Conservation (phyloP, 2,797 vertebrate species). For the Pristis pectinata region DNA sequence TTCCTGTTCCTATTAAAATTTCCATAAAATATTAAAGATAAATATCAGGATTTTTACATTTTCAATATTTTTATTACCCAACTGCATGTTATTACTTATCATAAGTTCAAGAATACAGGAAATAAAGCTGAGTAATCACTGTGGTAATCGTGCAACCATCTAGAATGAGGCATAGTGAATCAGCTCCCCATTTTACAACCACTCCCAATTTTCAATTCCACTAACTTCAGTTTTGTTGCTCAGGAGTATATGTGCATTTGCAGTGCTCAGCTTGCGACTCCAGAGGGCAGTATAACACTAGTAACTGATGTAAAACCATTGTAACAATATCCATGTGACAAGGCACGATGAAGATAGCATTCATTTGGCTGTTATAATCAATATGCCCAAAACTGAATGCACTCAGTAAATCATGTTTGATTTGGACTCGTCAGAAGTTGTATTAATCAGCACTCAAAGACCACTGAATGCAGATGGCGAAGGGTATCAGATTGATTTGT, state of each 20-base stretch:
- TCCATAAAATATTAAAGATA: neutral
- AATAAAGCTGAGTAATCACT: neutral
- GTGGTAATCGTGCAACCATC: neutral
- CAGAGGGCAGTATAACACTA: neutral
- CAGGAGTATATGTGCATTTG: neutral
- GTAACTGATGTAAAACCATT: neutral
- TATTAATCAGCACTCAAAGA: constrained; percentile 12
- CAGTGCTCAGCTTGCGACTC: neutral
- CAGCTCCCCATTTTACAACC: neutral
- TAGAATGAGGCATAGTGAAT: neutral
- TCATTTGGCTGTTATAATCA: constrained; percentile 28
- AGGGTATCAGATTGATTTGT: neutral
- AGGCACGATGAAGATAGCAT: constrained; percentile 16
- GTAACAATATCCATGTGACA: constrained; percentile 25
- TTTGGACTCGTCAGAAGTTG: constrained; percentile 17
- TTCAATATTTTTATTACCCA: neutral
- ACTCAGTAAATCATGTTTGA: neutral
- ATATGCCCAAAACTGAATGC: constrained; percentile 18
- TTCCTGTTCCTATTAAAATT: neutral
- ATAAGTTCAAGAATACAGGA: neutral
- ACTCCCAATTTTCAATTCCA: neutral
- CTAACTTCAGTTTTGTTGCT: neutral
- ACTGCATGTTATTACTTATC: neutral
- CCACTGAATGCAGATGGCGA: neutral
- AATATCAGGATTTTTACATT: neutral